These are phyloP conservation scores for Drosophila nannoptera DNA, from an alignment of 1,140 invertebrate species.

Conservation along the genomic window DNA sequence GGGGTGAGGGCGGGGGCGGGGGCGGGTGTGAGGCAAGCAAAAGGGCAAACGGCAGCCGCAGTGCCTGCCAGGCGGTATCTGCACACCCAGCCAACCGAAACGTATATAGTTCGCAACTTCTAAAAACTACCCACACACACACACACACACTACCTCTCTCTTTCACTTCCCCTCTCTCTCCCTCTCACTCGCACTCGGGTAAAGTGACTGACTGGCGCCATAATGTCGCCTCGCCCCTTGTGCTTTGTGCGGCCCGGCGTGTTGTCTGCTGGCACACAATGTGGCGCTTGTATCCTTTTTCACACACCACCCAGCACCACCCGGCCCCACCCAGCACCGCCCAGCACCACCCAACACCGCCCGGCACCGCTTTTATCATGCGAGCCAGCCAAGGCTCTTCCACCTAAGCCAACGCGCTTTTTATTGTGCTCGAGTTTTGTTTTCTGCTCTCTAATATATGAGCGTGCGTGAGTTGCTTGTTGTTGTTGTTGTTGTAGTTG, in stretches of 20 bases:
- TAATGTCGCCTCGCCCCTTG: conserved; percentile 61
- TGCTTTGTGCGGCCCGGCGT: conserved; percentile 17
- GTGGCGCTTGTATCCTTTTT: conserved; percentile 50
- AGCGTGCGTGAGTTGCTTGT: conserved; percentile 10
- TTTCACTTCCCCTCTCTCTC: too few relatives aligned
- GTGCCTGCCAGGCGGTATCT: conserved; percentile 4
- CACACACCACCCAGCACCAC: conserved; percentile 16
- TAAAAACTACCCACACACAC: conserved; percentile 17
- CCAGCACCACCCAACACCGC: conserved; percentile 8
- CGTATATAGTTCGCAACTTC: conserved; percentile 10
- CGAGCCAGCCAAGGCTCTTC: conserved; percentile 19
- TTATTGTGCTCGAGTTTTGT: conserved; percentile 43
- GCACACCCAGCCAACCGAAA: conserved; percentile 3
- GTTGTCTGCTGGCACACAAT: conserved; percentile 35
- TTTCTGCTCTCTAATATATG: conserved; percentile 26
- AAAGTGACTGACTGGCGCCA: conserved; percentile 73
- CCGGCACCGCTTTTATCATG: conserved; percentile 9
- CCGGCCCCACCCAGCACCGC: conserved; percentile 9
- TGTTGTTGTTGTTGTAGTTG: conserved; percentile 23
- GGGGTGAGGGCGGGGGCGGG: not conserved
- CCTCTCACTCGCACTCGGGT: conserved; percentile 4
- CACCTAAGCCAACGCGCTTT: conserved; percentile 65
- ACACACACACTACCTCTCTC: not conserved
- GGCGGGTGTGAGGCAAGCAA: not conserved
- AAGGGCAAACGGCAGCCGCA: conserved; percentile 34